Conservation (phyloP, 2,888 invertebrate species). For the Limnephilus marmoratus region DNA sequence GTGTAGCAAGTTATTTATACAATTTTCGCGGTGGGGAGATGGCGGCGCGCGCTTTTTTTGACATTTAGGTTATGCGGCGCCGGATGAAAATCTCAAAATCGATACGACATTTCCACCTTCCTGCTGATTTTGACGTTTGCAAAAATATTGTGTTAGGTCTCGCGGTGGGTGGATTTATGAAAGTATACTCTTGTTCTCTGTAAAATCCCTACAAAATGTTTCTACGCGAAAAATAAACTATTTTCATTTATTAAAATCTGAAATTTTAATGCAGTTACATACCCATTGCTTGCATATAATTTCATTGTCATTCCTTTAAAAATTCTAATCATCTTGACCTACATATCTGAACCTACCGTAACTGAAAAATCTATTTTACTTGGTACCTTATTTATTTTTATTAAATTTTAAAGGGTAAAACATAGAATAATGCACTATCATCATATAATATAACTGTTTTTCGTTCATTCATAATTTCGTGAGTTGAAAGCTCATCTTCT, state of each 20-base stretch:
- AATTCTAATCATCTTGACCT: background rate
- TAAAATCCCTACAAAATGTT: background rate
- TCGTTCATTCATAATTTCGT: background rate
- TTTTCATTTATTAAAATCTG: background rate
- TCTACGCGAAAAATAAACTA: background rate
- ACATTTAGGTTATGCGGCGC: slow-evolving; percentile 37
- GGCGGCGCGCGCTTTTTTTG: slow-evolving; percentile 23
- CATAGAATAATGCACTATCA: background rate
- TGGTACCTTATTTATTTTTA: background rate
- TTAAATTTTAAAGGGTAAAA: background rate
- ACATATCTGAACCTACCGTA: background rate
- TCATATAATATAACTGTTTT: background rate
- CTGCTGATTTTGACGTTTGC: slow-evolving; percentile 46
- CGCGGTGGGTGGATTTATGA: background rate
- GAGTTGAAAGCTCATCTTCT: background rate
- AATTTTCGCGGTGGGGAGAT: slow-evolving; percentile 2
- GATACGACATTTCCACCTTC: slow-evolving; percentile 37
- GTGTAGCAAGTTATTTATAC: slow-evolving; percentile 34
- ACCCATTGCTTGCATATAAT: background rate
- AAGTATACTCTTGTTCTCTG: background rate
- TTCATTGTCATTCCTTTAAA: background rate
- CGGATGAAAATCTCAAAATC: slow-evolving; percentile 17
- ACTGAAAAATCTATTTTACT: background rate
- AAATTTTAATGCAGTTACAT: too few relatives aligned
- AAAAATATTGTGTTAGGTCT: background rate